Conservation (phyloP, 2,888 invertebrate genomes). For the Agonopterix arenella region DNA sequence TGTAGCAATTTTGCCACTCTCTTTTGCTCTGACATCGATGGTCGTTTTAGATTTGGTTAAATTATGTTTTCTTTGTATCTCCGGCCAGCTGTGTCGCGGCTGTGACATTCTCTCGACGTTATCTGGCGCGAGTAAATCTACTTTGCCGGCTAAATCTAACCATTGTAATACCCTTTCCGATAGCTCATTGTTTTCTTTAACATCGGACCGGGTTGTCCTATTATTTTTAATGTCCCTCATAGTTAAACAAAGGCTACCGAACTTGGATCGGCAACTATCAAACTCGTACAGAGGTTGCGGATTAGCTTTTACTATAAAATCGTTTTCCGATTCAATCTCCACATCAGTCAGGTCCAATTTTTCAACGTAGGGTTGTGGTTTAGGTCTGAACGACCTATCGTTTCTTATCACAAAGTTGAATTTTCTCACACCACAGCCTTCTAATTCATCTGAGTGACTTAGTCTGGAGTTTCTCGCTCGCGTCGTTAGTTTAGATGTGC, state of each 20-base stretch:
- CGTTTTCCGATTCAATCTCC: conserved; percentile 45
- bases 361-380: conserved; percentile 34
- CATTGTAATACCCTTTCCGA: conserved; percentile 87
- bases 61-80: conserved; percentile 46
- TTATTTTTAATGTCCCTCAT: conserved; percentile 57
- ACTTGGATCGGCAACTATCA: conserved; percentile 28
- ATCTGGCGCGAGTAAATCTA: conserved; percentile 55
- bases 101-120: conserved; percentile 52
- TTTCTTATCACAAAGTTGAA: conserved; percentile 51
- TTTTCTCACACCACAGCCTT: conserved; percentile 38
- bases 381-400: conserved; percentile 35
- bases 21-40: conserved; percentile 44
- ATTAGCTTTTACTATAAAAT: conserved; percentile 39
- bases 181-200: conserved; percentile 54
- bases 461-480: conserved; percentile 31
- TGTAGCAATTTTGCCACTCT: conserved; percentile 31
- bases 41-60: conserved; percentile 55
- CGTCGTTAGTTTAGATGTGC: conserved; percentile 17
- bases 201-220: conserved; percentile 49
- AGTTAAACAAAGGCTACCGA: conserved; percentile 28
- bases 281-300: conserved; percentile 43
- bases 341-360: conserved; percentile 48
- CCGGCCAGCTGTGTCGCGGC: conserved; percentile 65
- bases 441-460: conserved; percentile 39
- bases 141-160: conserved; percentile 84